Evolutionary conservation across 2,797 vertebrate genomes (phyloP), one percentile per base, ranked within the genome.

Genomic region (Hephaestus fuliginosus): DNA sequence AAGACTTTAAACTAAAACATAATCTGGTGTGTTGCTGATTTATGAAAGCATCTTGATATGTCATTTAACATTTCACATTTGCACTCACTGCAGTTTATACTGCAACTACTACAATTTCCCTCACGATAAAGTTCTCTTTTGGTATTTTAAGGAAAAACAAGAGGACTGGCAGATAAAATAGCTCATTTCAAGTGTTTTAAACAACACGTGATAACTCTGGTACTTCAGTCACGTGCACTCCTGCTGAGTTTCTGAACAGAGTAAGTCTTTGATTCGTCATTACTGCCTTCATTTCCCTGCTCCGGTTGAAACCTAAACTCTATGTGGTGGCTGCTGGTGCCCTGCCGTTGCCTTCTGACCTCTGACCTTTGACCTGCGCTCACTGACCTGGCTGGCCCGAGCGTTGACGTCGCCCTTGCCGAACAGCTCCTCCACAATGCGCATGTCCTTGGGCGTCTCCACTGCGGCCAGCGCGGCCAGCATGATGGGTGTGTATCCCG

Each of bases 401-500:
- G 98, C 97, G 20, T 99, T 99, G 89, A 99, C 98, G 0, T 99
- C 97, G 28, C 98, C 98, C 22, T 97, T 97, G 91, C 97, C 95
- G 76, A 99, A 99, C 70, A 99, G 97, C 78, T 98, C 97, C 82
- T 97, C 97, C 74, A 99, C 98, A 3, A 99, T 96, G 44, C 65
- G 91, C 97, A 99, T 99, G 93, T 99, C 97, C 85, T 96, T 97
- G 76, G 96, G 95, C 0, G 94, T 96, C 88, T 99, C 98, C 89
- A 99, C 97, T 7, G 98, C 98, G 0, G 98, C 98, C 18, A 99
- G 96, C 0, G 98, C 98, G 1, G 98, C 98, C 3, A 99, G 96
- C 98, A 99, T 99, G 95, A 99, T 99, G 88, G 98, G 98, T 1
- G 98, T 99, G 86, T 99, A 99, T 22, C 98, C 98, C 0, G 98